Conservation (phyloP, 1,140 invertebrate species). For the Ceratina japonica region DNA sequence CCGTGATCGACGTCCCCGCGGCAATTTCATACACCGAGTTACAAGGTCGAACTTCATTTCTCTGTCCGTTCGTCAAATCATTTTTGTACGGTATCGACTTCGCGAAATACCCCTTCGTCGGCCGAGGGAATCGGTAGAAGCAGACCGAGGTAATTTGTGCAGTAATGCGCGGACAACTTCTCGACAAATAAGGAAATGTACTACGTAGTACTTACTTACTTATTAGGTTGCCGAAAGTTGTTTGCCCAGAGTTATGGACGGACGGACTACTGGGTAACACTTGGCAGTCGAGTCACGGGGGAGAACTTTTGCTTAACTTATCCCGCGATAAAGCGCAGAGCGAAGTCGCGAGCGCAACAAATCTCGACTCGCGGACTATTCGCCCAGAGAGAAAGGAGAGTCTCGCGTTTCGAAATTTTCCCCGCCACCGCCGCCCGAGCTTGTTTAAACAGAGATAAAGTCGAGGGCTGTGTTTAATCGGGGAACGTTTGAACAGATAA, state of each 20-base stretch:
- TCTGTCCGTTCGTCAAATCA: too few species aligned
- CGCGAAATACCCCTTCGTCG: neutral
- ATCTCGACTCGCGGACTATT: neutral
- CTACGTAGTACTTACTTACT: neutral
- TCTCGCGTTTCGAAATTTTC: neutral
- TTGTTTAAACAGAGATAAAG: neutral
- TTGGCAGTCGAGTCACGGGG: neutral
- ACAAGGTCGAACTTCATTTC: too few species aligned
- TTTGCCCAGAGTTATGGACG: neutral
- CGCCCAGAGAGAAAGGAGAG: neutral
- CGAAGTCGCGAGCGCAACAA: neutral
- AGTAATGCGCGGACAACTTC: neutral
- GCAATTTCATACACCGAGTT: too few species aligned
- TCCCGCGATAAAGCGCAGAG: neutral
- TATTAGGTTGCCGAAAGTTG: neutral
- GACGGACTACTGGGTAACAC: neutral
- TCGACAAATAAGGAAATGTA: neutral
- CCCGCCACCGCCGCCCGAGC: too few species aligned
- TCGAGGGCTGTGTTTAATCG: neutral
- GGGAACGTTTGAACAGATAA: too few species aligned
- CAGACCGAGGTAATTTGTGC: too few species aligned
- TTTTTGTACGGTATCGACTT: neutral
- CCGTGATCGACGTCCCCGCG: neutral
- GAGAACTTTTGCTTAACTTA: neutral
- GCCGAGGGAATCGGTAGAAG: too few species aligned